Conservation (phyloP, 1,140 invertebrate genomes). For the Drosophila bocqueti region DNA sequence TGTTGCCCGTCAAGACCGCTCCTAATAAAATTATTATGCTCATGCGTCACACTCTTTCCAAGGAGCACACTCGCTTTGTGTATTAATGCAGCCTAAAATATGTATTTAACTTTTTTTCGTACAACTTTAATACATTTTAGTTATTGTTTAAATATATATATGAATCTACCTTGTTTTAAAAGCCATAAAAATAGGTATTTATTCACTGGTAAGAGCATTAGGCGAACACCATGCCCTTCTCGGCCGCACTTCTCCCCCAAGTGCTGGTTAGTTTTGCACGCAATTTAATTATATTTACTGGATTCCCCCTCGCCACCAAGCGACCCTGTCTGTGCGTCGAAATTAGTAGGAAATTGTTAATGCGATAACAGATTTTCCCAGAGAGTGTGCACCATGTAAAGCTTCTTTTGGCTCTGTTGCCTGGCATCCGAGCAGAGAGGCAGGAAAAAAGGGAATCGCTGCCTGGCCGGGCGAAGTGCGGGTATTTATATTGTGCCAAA, state of each 20-base stretch:
- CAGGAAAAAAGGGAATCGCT: conserved; percentile 7
- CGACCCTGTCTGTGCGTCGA: conserved; percentile 40
- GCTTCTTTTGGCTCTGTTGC: conserved; percentile 45
- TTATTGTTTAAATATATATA: not conserved
- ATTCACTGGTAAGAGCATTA: conserved; percentile 11
- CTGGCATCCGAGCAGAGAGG: conserved; percentile 25
- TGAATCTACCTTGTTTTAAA: no score
- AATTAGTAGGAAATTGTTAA: conserved; percentile 82
- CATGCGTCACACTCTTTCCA: conserved; percentile 9
- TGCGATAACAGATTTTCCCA: conserved; percentile 74
- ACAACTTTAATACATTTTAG: not conserved
- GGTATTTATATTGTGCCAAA: conserved; percentile 61
- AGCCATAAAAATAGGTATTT: not conserved
- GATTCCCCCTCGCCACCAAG: conserved; percentile 29
- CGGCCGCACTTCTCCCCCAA: conserved; percentile 14
- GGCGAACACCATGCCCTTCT: no score
- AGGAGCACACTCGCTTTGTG: not conserved
- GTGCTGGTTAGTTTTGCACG: conserved; percentile 66
- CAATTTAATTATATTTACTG: conserved; percentile 79
- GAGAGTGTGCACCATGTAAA: conserved; percentile 45
- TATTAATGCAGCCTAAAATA: not conserved
- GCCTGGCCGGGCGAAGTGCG: conserved; percentile 15
- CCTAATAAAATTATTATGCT: conserved; percentile 40
- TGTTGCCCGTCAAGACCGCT: conserved; percentile 11
- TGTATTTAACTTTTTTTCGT: no score